Percentiles rank a stretch among this genome's conserved stretches.
Conservation (phyloP, 1,140 invertebrate species). For the Heliothis virescens region DNA sequence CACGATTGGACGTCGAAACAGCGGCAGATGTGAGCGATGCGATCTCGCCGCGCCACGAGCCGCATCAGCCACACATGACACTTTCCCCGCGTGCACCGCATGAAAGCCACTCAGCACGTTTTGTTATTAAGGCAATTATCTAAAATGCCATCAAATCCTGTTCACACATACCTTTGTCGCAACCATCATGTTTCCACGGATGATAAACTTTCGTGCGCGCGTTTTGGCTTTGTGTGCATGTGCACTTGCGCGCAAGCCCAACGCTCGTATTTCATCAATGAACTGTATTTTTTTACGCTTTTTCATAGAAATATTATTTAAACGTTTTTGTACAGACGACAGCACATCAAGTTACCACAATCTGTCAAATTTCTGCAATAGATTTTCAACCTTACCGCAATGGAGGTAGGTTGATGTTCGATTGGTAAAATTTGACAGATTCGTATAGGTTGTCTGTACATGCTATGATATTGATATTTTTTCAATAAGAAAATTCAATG, state of each 20-base stretch:
- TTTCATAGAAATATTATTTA: too few relatives aligned
- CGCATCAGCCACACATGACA: constrained; percentile 31
- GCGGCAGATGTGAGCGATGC: constrained; percentile 27
- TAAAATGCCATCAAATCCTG: constrained; percentile 46
- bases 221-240: neutral
- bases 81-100: constrained; percentile 47
- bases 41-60: constrained; percentile 41
- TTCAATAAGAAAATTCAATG: too few relatives aligned
- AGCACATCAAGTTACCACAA: too few relatives aligned
- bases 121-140: constrained; percentile 45
- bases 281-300: too few relatives aligned
- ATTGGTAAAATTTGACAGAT: too few relatives aligned
- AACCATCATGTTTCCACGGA: neutral
- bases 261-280: too few relatives aligned
- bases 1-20: constrained; percentile 27
- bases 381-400: too few relatives aligned
- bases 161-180: constrained; percentile 20
- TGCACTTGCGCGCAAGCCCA: neutral
- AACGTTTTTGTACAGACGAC: too few relatives aligned
- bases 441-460: too few relatives aligned
- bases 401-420: too few relatives aligned
- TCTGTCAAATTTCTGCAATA: too few relatives aligned
- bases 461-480: too few relatives aligned
- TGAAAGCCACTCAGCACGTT: constrained; percentile 46
- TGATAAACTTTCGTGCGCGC: neutral